phyloP scores from a whole-genome alignment of 2,888 invertebrate species.

The Galerucella nymphaeae region DNA sequence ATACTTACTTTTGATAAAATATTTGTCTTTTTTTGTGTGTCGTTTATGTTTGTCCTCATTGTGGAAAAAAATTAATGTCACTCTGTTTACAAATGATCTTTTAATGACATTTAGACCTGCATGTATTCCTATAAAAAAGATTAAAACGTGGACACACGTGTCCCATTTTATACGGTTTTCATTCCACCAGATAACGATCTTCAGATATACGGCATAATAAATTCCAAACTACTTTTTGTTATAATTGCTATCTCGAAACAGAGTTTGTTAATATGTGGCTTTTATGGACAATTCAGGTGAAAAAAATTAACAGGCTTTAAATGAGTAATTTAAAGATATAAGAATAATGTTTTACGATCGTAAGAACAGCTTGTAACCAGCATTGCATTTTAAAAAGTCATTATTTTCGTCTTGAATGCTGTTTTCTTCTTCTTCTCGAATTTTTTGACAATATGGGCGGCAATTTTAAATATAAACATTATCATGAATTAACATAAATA shows the following conservation, averaged over 20 bases:
- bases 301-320: conserved; percentile 26
- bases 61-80: neutral
- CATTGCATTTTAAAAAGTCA: conserved; percentile 16
- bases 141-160: conserved; percentile 9
- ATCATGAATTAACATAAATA: no score
- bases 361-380: neutral
- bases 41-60: neutral
- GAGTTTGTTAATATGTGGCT: conserved; percentile 38
- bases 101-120: conserved; percentile 5
- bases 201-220: conserved; percentile 24
- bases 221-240: conserved; percentile 36
- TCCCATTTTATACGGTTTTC: conserved; percentile 15
- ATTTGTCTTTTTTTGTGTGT: neutral
- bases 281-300: conserved; percentile 30
- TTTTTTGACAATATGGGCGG: neutral
- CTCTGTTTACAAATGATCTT: neutral
- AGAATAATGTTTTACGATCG: conserved; percentile 20
- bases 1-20: neutral
- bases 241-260: conserved; percentile 37
- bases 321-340: conserved; percentile 23
- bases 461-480: no score
- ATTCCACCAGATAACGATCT: conserved; percentile 18
- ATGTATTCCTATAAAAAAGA: conserved; percentile 12
- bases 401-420: conserved; percentile 1
- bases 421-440: neutral